Evolutionary conservation across 2,797 vertebrate species (phyloP), one percentile per base, ranked within the genome.

Genomic region (Gobio occitaniae): DNA sequence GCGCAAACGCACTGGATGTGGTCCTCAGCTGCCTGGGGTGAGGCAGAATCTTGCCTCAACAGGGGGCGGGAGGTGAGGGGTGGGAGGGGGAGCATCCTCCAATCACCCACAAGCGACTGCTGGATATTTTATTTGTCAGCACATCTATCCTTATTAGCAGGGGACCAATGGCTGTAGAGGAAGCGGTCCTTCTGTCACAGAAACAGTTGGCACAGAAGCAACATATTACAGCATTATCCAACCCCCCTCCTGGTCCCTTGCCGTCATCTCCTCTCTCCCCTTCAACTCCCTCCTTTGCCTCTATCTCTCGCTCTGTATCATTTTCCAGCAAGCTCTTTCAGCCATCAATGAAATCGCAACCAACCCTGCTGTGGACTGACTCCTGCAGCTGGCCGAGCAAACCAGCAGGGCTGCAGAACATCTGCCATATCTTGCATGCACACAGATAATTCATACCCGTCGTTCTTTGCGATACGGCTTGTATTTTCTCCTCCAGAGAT

Each of bases 121-220:
- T 84, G 47, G 87, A 81, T 87, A 84, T 90, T 91, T 92, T 86
- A 94, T 95, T 94, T 90, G 92, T 90, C 87, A 2, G 47, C 86
- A 86, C 88, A 86, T 85, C 91, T 86, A 92, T 94, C 94, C 88
- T 56, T 94, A 93, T 80, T 78, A 87, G 79, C 52, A 90, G 61
- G 88, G 87, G 93, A 90, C 94, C 93, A 95, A 94, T 94, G 89
- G 91, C 93, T 90, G 92, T 91, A 91, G 92, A 95, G 92, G 94
- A 94, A 94, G 92, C 91, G 91, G 92, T 90, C 92, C 90, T 91
- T 93, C 94, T 95, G 93, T 95, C 93, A 94, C 94, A 94, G 94
- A 92, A 93, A 94, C 94, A 94, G 94, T 95, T 96, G 95, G 95
- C 95, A 95, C 94, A 92, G 95, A 95, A 95, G 95, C 95, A 94